Conservation (phyloP, 2,113 vertebrate genomes). For the Aegithalos caudatus region DNA sequence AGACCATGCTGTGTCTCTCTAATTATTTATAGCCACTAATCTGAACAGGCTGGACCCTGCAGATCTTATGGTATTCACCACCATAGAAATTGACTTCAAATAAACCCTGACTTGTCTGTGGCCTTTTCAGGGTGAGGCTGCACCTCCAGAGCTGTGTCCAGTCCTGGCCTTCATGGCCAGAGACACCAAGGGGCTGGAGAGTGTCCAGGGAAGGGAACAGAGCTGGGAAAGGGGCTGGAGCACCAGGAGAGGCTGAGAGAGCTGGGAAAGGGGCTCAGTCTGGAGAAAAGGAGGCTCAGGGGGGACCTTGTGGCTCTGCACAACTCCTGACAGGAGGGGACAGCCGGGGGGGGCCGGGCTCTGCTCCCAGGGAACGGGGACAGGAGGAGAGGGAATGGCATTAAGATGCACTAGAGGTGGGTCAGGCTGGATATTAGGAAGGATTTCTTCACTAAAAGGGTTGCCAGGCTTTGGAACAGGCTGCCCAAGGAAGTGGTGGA, state of each 20-base stretch:
- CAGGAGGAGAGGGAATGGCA: neutral
- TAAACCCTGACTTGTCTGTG: neutral
- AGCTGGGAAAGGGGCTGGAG: neutral
- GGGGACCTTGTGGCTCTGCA: neutral
- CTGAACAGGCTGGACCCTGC: no score
- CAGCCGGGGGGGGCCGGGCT: rapidly evolving
- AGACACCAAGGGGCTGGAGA: rapidly evolving
- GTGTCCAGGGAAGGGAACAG: rapidly evolving
- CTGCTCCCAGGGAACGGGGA: neutral
- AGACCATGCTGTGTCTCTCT: no score
- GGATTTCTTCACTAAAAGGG: neutral
- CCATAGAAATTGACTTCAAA: rapidly evolving
- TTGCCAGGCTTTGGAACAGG: neutral
- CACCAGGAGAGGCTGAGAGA: rapidly evolving
- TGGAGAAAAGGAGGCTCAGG: neutral
- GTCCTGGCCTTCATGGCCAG: neutral
- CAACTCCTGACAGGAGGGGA: neutral
- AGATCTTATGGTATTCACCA: no score
- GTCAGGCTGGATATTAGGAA: neutral
- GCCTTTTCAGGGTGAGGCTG: neutral
- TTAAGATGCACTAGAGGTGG: rapidly evolving
- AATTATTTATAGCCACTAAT: no score
- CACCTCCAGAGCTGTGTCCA: neutral
- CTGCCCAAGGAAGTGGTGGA: neutral
- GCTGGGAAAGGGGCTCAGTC: neutral